These are phyloP conservation scores for Sisor rabdophorus DNA, from an alignment of 2,113 vertebrate species.

Conservation along the genomic window DNA sequence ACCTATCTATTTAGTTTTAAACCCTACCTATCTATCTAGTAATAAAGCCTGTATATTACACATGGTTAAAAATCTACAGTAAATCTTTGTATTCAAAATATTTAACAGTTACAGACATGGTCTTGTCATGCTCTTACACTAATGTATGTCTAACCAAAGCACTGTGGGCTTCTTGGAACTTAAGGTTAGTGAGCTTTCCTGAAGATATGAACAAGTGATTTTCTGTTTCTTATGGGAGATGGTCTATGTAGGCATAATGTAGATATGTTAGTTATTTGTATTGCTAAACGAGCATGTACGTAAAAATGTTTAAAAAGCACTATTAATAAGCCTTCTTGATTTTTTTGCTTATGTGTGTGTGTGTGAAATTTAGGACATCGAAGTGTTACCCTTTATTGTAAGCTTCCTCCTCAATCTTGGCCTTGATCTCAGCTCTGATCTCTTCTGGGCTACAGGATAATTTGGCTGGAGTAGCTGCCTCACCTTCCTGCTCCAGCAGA, in stretches of 20 bases:
- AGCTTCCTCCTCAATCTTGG: slow-evolving; percentile 87
- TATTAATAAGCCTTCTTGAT: too few species aligned
- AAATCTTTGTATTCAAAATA: too few species aligned
- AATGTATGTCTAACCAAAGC: neutral
- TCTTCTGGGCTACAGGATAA: slow-evolving; percentile 72
- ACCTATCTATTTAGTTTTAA: too few species aligned
- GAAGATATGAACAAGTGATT: neutral
- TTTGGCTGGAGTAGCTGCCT: slow-evolving; percentile 62
- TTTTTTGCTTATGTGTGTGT: too few species aligned
- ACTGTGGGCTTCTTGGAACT: neutral
- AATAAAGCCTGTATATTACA: neutral
- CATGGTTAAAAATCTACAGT: neutral
- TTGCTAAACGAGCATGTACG: too few species aligned
- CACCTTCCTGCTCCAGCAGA: slow-evolving; percentile 74
- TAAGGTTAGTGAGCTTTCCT: neutral
- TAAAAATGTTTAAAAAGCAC: too few species aligned
- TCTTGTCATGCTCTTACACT: neutral
- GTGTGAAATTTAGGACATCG: neutral
- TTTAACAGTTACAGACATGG: too few species aligned
- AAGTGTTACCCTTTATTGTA: slow-evolving; percentile 87
- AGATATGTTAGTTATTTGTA: too few species aligned
- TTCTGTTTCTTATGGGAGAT: neutral
- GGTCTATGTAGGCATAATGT: too few species aligned
- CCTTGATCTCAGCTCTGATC: slow-evolving; percentile 79
- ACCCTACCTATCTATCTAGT: too few species aligned